These are phyloP conservation scores for Aplodontia rufa DNA, from an alignment of 2,113 vertebrate genomes.

Conservation along the genomic window DNA sequence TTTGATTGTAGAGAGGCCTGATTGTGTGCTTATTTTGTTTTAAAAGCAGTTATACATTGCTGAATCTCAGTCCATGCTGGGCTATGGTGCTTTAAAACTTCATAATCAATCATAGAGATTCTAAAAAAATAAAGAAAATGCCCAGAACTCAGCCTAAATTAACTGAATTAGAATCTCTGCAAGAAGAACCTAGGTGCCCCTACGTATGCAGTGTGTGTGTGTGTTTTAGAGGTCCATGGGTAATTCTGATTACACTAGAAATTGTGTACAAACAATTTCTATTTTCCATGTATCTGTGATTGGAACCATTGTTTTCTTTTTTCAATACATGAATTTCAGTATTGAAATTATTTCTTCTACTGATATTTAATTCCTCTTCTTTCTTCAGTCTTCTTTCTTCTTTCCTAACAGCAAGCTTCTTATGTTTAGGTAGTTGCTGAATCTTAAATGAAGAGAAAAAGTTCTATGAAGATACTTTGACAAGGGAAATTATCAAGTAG, in stretches of 20 bases:
- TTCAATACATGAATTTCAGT: constrained; percentile 2
- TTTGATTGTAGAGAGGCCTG: background rate
- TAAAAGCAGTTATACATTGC: background rate
- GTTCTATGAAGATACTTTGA: background rate
- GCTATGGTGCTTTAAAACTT: background rate
- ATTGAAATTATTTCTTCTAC: background rate
- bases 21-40: background rate
- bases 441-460: background rate
- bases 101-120: background rate
- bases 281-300: background rate
- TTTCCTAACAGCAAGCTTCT: background rate
- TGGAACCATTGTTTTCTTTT: background rate
- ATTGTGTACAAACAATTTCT: background rate
- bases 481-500: background rate
- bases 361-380: background rate
- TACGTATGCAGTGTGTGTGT: background rate
- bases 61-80: background rate
- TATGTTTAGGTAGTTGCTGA: background rate
- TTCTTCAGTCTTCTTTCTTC: background rate
- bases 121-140: background rate
- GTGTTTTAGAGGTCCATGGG: background rate
- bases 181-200: background rate
- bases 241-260: background rate
- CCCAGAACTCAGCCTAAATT: background rate
- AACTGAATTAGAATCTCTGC: background rate